Percentiles rank a stretch among this genome's conserved stretches.
These are phyloP conservation scores for Coelopa pilipes DNA, from an alignment of 2,888 invertebrate species.

Conservation along the genomic window DNA sequence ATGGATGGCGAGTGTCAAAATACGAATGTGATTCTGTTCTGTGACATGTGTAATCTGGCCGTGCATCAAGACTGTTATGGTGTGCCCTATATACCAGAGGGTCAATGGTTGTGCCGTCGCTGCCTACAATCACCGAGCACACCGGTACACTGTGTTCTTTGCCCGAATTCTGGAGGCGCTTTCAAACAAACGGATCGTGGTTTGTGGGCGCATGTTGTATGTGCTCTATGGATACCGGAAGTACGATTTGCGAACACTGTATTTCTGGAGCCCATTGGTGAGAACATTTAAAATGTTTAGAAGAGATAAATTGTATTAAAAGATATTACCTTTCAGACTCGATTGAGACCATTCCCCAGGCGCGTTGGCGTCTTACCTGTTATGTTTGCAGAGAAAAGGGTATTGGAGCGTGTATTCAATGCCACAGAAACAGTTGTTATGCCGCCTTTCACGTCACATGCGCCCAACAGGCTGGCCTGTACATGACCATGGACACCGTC, in stretches of 20 bases:
- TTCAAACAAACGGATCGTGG: slow-evolving; percentile 96
- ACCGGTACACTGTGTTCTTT: slow-evolving; percentile 96
- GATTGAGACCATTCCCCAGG: slow-evolving; percentile 93
- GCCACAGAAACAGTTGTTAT: slow-evolving; percentile 95
- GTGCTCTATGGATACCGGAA: slow-evolving; percentile 99
- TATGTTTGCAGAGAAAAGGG: slow-evolving; percentile 95
- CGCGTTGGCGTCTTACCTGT: slow-evolving; percentile 95
- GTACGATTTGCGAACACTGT: slow-evolving; percentile 97
- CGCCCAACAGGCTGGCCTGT: slow-evolving; percentile 92
- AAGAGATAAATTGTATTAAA: neutral
- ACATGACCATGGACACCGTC: slow-evolving; percentile 97
- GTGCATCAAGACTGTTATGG: slow-evolving; percentile 99
- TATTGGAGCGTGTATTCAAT: slow-evolving; percentile 97
- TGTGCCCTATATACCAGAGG: slow-evolving; percentile 92
- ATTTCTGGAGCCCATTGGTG: slow-evolving; percentile 94
- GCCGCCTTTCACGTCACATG: slow-evolving; percentile 99
- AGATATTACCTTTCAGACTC: slow-evolving; percentile 73
- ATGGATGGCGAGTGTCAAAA: slow-evolving; percentile 99
- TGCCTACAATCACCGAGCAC: slow-evolving; percentile 96
- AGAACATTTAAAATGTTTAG: slow-evolving; percentile 47
- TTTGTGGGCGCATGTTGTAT: slow-evolving; percentile 99
- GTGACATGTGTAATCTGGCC: slow-evolving; percentile 99
- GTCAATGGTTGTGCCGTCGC: slow-evolving; percentile 96
- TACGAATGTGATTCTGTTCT: slow-evolving; percentile 97
- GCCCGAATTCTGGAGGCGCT: slow-evolving; percentile 97